Evolutionary conservation across 2,797 vertebrate genomes (phyloP).

Genomic region (Tenualosa ilisha): DNA sequence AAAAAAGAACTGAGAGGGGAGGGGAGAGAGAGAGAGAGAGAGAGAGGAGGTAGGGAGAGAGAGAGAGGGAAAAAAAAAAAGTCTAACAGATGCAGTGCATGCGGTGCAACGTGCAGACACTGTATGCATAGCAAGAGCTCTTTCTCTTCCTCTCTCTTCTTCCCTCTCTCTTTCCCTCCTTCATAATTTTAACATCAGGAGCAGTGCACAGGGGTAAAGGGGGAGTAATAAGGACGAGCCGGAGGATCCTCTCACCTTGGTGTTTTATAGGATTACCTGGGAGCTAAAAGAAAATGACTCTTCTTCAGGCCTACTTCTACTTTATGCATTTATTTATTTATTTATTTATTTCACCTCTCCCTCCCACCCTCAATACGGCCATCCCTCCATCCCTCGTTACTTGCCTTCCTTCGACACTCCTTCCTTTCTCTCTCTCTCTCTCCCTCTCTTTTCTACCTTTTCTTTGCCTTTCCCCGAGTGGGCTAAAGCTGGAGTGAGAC

Average conservation of each 20-base stretch:
- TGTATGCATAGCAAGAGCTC: conserved; percentile 86
- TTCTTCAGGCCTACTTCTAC: conserved; percentile 52
- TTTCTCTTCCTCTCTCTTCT: conserved; percentile 35
- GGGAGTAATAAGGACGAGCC: conserved; percentile 73
- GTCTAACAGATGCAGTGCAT: conserved; percentile 89
- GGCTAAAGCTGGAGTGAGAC: conserved; percentile 73
- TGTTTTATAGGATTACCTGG: conserved; percentile 80
- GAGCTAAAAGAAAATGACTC: conserved; percentile 71
- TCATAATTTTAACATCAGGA: conserved; percentile 80
- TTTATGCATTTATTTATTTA: conserved; percentile 47
- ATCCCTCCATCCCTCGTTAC: not conserved
- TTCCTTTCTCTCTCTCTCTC: conserved; percentile 27
- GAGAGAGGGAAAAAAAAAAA: conserved; percentile 71
- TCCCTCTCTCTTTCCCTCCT: conserved; percentile 51
- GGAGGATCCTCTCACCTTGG: conserved; percentile 77
- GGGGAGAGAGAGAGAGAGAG: conserved; percentile 50
- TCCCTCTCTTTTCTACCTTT: conserved; percentile 28
- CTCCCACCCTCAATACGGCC: not conserved
- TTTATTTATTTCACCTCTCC: conserved; percentile 41
- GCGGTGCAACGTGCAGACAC: conserved; percentile 83
- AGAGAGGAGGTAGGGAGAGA: conserved; percentile 33
- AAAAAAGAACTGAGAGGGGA: conserved; percentile 89
- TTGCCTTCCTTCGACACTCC: conserved; percentile 3
- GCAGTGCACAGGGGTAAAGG: conserved; percentile 72
- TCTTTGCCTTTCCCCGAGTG: conserved; percentile 62